Base-by-base conservation (phyloP, 2,113 vertebrate genomes). In the Diglossa brunneiventris region DNA sequence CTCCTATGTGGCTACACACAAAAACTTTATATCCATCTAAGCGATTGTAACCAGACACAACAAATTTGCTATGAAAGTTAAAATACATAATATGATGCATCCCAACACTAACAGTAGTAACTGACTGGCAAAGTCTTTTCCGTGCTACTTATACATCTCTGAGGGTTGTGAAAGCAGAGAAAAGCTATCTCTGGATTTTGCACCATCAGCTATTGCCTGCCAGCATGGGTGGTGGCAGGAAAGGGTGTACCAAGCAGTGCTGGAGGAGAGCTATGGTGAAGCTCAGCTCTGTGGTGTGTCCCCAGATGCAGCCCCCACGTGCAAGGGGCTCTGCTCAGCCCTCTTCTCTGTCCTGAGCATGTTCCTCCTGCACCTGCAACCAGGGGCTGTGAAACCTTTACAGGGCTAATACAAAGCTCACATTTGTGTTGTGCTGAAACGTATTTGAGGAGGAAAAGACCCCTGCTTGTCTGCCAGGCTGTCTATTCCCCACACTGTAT, bases 401-500 rank as follows among this genome's bases (percentile, higher is more conserved):
- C n/a, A 73, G 58, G 31, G 17, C 37, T 95, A 92, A 92, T 28
- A 76, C 62, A 92, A 78, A 95, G 78, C 67, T 69, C 67, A 82
- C 22, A 39, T 58, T 87, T 80, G 30, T 80, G 67, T 82, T 67
- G 17, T 31, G 70, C 84, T 74, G 84, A 91, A 94, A 91, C 10
- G 26, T 39, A 33, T 91, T 69, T 79, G 63, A 92, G 62, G 24
- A 85, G 75, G 46, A 87, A 91, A 91, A 82, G 93, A 90, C 33
- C 84, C 84, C 53, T 96, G 74, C 63, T 78, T 92, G 44, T 83
- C 81, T 92, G 55, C 50, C 70, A 87, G 62, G 39, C 66, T 92
- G 58, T 53, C 89, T 94, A 50, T 89, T 95, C 87, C 70, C 63
- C 47, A 55, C 35, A 62, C 76, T 77, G 22, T 61, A 92, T 77